phyloP scores from a whole-genome alignment of 1,140 invertebrate species.

The Drosophila hydei region DNA sequence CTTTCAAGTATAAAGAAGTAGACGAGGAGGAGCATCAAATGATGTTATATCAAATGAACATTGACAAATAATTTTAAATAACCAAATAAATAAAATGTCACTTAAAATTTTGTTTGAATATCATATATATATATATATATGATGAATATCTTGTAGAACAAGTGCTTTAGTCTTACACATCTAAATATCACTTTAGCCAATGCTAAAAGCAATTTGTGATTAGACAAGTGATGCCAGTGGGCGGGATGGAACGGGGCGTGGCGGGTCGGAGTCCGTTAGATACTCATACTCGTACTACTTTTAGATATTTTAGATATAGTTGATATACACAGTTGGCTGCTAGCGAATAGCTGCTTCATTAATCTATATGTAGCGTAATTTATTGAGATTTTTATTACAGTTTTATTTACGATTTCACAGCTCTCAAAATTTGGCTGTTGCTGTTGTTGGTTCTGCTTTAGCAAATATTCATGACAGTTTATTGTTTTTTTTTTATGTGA shows the following conservation, averaged over 20 bases:
- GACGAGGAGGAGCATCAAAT: no score
- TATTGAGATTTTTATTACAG: conserved; percentile 76
- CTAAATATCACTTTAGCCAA: not conserved
- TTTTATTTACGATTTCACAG: conserved; percentile 73
- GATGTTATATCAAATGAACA: no score
- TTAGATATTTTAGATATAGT: conserved; percentile 5
- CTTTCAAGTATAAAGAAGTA: no score
- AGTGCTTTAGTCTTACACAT: not conserved
- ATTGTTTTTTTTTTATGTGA: conserved; percentile 46
- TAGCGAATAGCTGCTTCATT: conserved; percentile 19
- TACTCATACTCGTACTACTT: no score
- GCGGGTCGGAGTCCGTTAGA: no score
- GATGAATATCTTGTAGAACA: not conserved
- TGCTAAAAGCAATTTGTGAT: conserved; percentile 49
- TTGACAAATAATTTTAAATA: no score
- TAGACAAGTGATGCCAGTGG: conserved; percentile 22
- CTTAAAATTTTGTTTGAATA: no score
- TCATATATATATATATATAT: no score
- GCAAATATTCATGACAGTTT: conserved; percentile 55
- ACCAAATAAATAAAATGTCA: no score
- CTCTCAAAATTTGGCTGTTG: conserved; percentile 62
- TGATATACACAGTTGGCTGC: not conserved
- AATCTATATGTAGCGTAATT: conserved; percentile 44
- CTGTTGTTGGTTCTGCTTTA: conserved; percentile 48
- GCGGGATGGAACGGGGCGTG: no score